Base-by-base conservation (phyloP, 2,113 vertebrate species). In the Meriones unguiculatus region DNA sequence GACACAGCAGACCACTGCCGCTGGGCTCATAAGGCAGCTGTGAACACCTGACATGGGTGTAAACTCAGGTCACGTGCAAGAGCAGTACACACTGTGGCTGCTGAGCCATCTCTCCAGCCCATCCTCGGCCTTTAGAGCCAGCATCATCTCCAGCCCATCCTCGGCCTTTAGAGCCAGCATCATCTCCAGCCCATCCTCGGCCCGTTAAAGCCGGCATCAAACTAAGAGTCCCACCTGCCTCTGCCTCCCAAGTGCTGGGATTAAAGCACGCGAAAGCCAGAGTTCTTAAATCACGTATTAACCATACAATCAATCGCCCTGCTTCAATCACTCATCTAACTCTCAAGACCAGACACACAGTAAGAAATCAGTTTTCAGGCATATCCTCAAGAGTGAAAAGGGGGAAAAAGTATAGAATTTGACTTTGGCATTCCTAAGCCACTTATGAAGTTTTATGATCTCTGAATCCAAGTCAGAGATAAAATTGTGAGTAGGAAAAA, bases 401-500 rank as follows among this genome's bases (percentile, higher is more conserved):
- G 25, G 5, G 24, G 12, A 35, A 65, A 50, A 50, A 46, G 30
- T 11, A 75, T 4, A 54, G 46, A 52, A 35, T 93, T 38, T 73
- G 20, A 67, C 13, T 81, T 38, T 18, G 70, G 54, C 67, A 52
- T 70, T 41, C 28, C 52, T 70, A 80, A 62, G n/a, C 41, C 28
- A 88, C 25, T 24, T 75, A 30, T 64, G 46, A 95, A 77, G 50
- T 87, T 64, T 46, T 80, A 54, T 35, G 67, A 22, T 72, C 38
- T 52, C 59, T 90, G 62, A 92, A 62, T 62, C 91, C 67, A 95
- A 77, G 15, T 87, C 30, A 89, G 15, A 89, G 62, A 86, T 73
- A n/a, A 91, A 94, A 69, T 8, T 57, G 13, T 72, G 24, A 87
- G 62, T 93, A 72, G 13, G 35, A 50, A 90, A 90, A 65, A 50